Base-by-base conservation (phyloP, 2,888 invertebrate genomes). In the Vanessa cardui region DNA sequence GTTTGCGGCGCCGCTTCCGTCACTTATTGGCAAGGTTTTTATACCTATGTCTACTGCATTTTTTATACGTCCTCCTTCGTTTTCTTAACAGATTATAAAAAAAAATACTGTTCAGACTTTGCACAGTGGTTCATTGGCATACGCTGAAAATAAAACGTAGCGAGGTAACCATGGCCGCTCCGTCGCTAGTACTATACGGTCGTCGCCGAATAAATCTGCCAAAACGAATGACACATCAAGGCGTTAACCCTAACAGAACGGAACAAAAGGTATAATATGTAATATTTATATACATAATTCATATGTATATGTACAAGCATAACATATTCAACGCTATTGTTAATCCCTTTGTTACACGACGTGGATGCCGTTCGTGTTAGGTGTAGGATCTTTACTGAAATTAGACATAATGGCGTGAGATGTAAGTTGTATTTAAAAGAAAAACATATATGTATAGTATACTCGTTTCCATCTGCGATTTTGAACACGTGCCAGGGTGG, bases 131-230 rank as follows among this genome's bases (percentile, higher is more conserved):
- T 83, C 81, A 82, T 82, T 85, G 80, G 79, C 82, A 81, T 79
- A 75, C 65, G 74, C 78, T 79, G 78, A 78, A 83, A 87, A 88
- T 86, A 84, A 64, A 64, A 86, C 83, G 79, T 79, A 69, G 74
- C 64, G 71, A 76, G 76, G 78, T 68, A 68, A 73, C 76, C 79
- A 77, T 67, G 78, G 79, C 74, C 79, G 73, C 26, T 47, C 52
- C 45, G 58, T 62, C 58, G 46, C 49, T 44, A 21, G 26, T 21
- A n/a, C 16, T n/a, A 44, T 33, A 44, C 52, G 21, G 45, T 16
- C 16, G 52, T 33, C 21, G 45, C 20, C 52, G 58, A 12, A 58
- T 21, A 49, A 31, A 31, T 21, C 31, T 58, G 58, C 49, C 58
- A 50, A 46, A 54, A 58, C 49, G 49, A 67, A 46, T 62, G 67